Conservation (phyloP, 2,888 invertebrate species). For the Fissipunctia ypsillon region DNA sequence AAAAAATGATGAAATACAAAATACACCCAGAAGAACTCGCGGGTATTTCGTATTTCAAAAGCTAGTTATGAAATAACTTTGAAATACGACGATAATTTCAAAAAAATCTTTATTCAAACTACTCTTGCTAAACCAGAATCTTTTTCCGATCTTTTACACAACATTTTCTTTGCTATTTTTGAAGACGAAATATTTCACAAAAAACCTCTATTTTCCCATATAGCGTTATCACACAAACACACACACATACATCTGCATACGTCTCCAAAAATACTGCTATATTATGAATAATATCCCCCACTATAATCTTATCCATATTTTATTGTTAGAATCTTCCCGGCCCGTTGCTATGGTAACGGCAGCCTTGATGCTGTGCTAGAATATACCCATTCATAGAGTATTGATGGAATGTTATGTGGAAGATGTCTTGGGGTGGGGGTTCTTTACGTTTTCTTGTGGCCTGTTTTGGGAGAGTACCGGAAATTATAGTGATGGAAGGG, state of each 20-base stretch:
- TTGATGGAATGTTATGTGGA: slow-evolving; percentile 53
- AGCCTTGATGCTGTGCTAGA: slow-evolving; percentile 45
- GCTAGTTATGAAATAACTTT: background rate
- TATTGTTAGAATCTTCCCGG: slow-evolving; percentile 56
- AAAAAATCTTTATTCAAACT: background rate
- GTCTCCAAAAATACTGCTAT: slow-evolving; percentile 29
- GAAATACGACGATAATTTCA: background rate
- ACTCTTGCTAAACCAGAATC: background rate
- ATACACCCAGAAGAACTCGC: background rate
- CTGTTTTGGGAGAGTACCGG: background rate
- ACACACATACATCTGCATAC: slow-evolving; percentile 15
- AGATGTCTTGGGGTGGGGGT: background rate
- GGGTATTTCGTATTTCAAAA: background rate
- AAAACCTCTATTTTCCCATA: background rate
- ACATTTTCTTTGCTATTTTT: background rate
- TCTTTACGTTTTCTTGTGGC: background rate
- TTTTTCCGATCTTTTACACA: background rate
- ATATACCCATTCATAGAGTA: slow-evolving; percentile 47
- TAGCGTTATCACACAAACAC: background rate
- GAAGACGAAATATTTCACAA: background rate
- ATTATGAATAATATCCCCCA: slow-evolving; percentile 54
- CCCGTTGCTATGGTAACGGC: slow-evolving; percentile 59
- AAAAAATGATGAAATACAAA: no score
- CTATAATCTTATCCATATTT: slow-evolving; percentile 67
- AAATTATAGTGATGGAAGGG: background rate